Conservation (phyloP, 2,797 vertebrate species). For the Pipistrellus nathusii region DNA sequence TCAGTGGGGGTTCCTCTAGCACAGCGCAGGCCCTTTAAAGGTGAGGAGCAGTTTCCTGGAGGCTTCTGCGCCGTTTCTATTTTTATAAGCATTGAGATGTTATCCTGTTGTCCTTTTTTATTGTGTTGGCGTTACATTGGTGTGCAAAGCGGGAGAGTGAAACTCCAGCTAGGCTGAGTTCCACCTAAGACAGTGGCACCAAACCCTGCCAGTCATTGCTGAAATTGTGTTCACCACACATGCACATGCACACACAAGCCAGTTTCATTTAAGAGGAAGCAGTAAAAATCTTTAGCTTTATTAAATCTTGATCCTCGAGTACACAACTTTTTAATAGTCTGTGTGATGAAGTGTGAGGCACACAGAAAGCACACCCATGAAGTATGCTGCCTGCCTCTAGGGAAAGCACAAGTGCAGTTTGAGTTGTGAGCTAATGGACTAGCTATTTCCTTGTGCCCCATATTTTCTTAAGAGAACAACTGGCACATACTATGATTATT, state of each 20-base stretch:
- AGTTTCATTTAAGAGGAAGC: neutral
- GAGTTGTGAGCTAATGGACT: neutral
- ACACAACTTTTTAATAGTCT: neutral
- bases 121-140: neutral
- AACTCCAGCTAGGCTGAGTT: neutral
- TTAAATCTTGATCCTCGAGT: neutral
- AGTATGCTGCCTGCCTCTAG: neutral
- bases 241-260: rapidly evolving
- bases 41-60: neutral
- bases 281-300: neutral
- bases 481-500: neutral
- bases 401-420: neutral
- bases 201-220: no score
- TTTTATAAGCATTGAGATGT: neutral
- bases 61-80: neutral
- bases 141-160: neutral
- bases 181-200: neutral
- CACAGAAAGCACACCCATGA: neutral
- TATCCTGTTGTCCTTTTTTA: neutral
- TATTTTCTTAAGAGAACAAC: neutral
- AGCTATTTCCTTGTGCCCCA: neutral
- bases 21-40: neutral
- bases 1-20: neutral
- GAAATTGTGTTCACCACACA: neutral
- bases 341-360: neutral